A percentile compares a stretch with the other conserved stretches of the same genome.
phyloP scores from a whole-genome alignment of 2,113 vertebrate species.

The Psilopogon haemacephalus region DNA sequence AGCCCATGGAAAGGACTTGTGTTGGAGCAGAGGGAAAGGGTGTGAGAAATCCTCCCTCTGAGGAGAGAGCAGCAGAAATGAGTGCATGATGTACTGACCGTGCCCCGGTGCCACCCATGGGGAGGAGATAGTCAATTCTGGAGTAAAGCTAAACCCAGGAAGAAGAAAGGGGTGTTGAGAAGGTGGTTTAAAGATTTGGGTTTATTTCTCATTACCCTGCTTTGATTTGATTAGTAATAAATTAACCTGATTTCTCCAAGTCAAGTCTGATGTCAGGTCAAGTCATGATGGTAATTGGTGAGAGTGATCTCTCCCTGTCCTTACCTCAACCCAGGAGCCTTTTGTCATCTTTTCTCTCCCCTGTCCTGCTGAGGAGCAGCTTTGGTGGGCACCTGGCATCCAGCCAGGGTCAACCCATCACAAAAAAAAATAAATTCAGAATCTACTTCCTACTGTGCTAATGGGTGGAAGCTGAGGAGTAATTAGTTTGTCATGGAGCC shows the following conservation, averaged over 20 bases:
- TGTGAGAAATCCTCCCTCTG: background rate
- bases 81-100: background rate
- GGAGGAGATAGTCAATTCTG: background rate
- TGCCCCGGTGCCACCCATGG: background rate
- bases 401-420: background rate
- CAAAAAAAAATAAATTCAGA: background rate
- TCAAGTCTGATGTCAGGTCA: background rate
- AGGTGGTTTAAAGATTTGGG: background rate
- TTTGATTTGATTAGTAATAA: background rate
- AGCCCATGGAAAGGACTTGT: background rate
- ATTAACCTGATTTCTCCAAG: background rate
- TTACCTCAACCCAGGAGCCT: background rate
- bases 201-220: background rate
- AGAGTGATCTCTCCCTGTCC: background rate
- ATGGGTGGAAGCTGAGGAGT: constrained; percentile 17
- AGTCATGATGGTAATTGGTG: background rate
- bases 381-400: background rate
- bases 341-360: background rate
- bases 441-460: constrained; percentile 43
- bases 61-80: background rate
- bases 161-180: background rate
- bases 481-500: constrained; percentile 35
- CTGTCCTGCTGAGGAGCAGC: background rate
- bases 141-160: background rate
- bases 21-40: background rate